A percentile compares a stretch with the other conserved stretches of the same genome.
phyloP scores from a whole-genome alignment of 2,797 vertebrate genomes.

The Hippoglossus hippoglossus region DNA sequence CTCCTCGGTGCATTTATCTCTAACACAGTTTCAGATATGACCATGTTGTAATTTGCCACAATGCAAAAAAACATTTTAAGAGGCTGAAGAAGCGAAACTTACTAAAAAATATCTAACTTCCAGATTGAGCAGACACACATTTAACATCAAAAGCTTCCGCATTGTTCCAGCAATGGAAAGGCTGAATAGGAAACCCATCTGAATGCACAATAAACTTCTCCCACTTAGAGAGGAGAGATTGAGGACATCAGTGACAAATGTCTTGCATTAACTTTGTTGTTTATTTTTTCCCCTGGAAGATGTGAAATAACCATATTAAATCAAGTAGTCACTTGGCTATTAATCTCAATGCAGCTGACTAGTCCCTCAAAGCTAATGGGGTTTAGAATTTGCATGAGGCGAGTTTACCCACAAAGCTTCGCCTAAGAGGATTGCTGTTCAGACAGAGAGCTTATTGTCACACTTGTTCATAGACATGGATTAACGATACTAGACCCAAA shows the following conservation, averaged over 20 bases:
- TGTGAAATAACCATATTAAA: conserved; percentile 89
- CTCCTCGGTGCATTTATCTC: conserved; percentile 64
- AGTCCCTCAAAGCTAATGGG: conserved; percentile 88
- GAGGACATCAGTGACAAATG: conserved; percentile 85
- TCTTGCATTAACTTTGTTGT: conserved; percentile 88
- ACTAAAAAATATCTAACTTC: conserved; percentile 24
- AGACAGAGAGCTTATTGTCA: conserved; percentile 88
- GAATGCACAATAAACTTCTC: conserved; percentile 68
- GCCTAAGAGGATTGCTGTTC: conserved; percentile 86
- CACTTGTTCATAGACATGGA: conserved; percentile 83
- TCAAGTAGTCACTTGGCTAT: conserved; percentile 86
- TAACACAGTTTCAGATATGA: conserved; percentile 55
- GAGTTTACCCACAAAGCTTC: conserved; percentile 87
- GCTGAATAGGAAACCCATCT: conserved; percentile 57
- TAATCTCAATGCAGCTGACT: conserved; percentile 88
- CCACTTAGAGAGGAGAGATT: conserved; percentile 71
- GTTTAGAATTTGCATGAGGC: conserved; percentile 89
- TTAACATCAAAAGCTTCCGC: conserved; percentile 29
- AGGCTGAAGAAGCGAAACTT: conserved; percentile 35
- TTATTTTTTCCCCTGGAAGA: conserved; percentile 83
- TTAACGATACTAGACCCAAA: conserved; percentile 78
- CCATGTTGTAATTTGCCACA: conserved; percentile 52
- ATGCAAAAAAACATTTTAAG: conserved; percentile 36
- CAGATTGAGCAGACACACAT: conserved; percentile 4
- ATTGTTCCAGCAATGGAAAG: conserved; percentile 18